phyloP scores from a whole-genome alignment of 2,888 invertebrate genomes.

The Thecophora atra region DNA sequence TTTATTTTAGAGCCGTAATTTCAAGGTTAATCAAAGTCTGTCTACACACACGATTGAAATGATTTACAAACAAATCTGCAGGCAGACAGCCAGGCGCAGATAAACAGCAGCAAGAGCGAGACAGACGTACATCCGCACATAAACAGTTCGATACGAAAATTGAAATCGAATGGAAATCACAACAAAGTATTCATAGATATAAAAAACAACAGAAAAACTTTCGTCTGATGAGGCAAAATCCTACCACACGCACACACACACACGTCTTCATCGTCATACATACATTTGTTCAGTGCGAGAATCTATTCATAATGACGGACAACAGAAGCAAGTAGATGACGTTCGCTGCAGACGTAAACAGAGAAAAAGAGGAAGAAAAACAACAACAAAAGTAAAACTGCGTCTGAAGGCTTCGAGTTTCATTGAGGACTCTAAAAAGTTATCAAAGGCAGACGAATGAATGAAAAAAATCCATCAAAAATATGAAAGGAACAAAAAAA shows the following conservation, averaged over 20 bases:
- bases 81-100: background rate
- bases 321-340: background rate
- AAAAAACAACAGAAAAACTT: constrained; percentile 22
- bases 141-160: constrained; percentile 32
- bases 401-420: constrained; percentile 3
- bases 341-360: too few relatives aligned
- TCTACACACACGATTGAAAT: background rate
- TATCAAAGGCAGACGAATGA: constrained; percentile 1
- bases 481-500: background rate
- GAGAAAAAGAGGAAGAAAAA: background rate
- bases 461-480: background rate
- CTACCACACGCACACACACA: background rate
- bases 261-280: background rate
- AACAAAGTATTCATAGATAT: constrained; percentile 28
- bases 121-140: background rate
- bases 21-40: constrained; percentile 40
- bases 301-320: constrained; percentile 19
- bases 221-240: background rate
- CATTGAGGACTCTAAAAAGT: constrained; percentile 9
- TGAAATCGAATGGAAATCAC: constrained; percentile 39
- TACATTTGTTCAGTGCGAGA: background rate
- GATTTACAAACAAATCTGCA: background rate
- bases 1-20: constrained; percentile 30
- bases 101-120: background rate
- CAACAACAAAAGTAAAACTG: background rate